These are phyloP conservation scores for Mus pahari DNA, from an alignment of 2,113 vertebrate species.

Conservation along the genomic window DNA sequence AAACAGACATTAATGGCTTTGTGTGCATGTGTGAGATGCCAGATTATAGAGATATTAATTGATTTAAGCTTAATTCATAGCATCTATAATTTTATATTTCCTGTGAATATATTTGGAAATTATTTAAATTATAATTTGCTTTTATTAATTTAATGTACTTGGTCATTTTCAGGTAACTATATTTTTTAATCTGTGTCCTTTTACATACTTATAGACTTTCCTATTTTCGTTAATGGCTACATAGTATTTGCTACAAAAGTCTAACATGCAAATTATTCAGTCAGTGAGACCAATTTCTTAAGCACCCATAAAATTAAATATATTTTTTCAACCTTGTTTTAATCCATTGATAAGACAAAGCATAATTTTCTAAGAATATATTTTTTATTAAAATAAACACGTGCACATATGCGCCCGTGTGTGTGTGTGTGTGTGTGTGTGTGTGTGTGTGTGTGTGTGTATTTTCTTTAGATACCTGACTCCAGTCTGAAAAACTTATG, in stretches of 20 bases:
- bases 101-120: conserved; percentile 7
- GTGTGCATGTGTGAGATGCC: not conserved
- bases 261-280: not conserved
- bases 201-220: not conserved
- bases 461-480: conserved; percentile 15
- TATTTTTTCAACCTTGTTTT: not conserved
- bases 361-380: conserved; percentile 4
- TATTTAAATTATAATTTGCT: not conserved
- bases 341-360: not conserved
- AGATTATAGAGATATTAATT: not conserved
- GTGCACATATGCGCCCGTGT: not conserved
- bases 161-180: conserved; percentile 9
- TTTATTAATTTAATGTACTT: not conserved
- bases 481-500: not conserved
- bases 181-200: not conserved
- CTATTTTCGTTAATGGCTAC: not conserved
- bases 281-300: not conserved
- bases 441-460: not conserved
- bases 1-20: not conserved
- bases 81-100: not conserved
- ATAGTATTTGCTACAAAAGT: not conserved
- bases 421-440: not conserved
- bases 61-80: not conserved
- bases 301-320: not conserved
- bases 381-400: not conserved